Conservation (phyloP, 1,140 invertebrate species). For the Cardiocondyla obscurior region DNA sequence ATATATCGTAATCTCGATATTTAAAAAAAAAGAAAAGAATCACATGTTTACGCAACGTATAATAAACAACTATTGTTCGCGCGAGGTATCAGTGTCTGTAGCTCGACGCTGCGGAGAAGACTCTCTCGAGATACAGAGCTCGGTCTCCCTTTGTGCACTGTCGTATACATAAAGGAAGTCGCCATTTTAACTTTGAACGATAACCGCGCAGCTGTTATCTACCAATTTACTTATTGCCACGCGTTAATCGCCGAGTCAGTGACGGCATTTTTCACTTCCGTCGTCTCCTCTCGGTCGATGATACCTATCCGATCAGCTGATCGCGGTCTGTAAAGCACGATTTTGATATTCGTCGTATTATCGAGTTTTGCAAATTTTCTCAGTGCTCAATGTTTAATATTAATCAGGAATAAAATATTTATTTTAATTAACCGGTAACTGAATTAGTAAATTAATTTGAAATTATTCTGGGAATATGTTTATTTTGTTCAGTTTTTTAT, state of each 20-base stretch:
- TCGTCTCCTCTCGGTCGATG: not conserved
- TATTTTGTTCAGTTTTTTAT: not conserved
- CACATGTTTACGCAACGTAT: not conserved
- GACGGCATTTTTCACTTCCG: constrained; percentile 36
- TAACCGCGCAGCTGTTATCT: constrained; percentile 71
- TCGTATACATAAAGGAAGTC: constrained; percentile 63
- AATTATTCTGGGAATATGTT: not conserved
- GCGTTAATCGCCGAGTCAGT: constrained; percentile 62
- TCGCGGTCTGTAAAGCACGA: not conserved
- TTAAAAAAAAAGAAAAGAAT: no score
- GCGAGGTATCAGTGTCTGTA: constrained; percentile 36
- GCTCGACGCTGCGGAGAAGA: constrained; percentile 53
- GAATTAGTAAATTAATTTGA: not conserved
- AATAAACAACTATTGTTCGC: not conserved
- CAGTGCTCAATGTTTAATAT: not conserved
- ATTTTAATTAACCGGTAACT: no score
- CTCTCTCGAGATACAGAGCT: constrained; percentile 24
- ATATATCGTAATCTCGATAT: not conserved
- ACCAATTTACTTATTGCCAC: constrained; percentile 73
- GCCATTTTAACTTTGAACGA: constrained; percentile 72
- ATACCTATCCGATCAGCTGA: not conserved
- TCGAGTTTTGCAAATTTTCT: not conserved
- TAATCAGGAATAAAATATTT: not conserved
- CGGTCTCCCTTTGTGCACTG: constrained; percentile 60
- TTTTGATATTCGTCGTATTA: not conserved